Evolutionary conservation across 1,140 invertebrate species (phyloP).

Genomic region (Brachionus koreanus): DNA sequence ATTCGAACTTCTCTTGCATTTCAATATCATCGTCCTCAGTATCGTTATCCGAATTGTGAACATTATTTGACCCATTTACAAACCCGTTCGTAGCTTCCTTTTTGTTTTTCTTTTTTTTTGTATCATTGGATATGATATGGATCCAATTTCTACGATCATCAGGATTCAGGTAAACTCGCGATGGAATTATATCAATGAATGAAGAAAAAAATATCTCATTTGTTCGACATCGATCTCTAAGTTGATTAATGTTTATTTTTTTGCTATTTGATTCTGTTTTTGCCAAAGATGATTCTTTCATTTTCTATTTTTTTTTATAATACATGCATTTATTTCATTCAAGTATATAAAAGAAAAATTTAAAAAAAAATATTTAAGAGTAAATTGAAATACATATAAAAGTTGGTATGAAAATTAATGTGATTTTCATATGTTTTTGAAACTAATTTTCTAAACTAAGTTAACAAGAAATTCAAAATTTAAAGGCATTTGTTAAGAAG

Average conservation of each 20-base stretch:
- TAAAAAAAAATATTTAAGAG: neutral
- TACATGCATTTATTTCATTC: neutral
- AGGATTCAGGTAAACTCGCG: conserved; percentile 26
- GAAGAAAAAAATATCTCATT: conserved; percentile 24
- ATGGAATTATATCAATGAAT: conserved; percentile 33
- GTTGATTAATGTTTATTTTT: neutral
- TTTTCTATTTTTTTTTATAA: neutral
- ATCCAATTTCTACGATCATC: conserved; percentile 33
- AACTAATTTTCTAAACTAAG: neutral
- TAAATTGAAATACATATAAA: neutral
- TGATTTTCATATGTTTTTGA: neutral
- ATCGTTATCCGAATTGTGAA: conserved; percentile 7
- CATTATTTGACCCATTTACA: neutral
- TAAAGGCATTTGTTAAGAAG: neutral
- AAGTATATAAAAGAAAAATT: neutral
- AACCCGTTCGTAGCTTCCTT: neutral
- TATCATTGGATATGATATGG: neutral
- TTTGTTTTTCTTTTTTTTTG: conserved; percentile 7
- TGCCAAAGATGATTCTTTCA: neutral
- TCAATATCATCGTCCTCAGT: neutral
- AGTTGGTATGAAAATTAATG: neutral
- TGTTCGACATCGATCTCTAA: conserved; percentile 9
- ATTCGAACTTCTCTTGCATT: neutral
- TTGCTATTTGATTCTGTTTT: neutral
- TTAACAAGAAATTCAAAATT: neutral